Evolutionary conservation across 2,113 vertebrate genomes (phyloP).

Genomic region (Bolborhynchus lineola): DNA sequence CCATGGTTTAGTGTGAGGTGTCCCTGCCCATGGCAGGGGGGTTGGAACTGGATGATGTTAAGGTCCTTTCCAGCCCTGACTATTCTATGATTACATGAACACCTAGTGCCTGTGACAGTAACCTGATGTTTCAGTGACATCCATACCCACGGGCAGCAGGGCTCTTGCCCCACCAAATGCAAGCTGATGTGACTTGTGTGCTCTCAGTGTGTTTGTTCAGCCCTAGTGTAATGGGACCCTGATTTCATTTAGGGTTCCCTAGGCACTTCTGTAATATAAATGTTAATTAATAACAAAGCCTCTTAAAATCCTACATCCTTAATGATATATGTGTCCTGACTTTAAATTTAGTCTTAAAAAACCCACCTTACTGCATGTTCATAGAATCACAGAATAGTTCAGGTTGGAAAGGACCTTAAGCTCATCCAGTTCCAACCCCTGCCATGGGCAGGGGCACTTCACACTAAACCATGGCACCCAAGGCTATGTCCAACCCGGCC

Average conservation of each 20-base stretch:
- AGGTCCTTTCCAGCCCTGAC: neutral
- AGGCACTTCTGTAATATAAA: neutral
- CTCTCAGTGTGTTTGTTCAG: neutral
- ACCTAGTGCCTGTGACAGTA: neutral
- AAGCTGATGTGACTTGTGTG: neutral
- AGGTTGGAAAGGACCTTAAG: too few relatives aligned
- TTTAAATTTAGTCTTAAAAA: neutral
- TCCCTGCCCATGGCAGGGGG: neutral
- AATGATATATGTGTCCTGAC: neutral
- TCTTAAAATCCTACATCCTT: neutral
- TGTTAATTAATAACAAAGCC: neutral
- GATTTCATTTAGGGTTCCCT: neutral
- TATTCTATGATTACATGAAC: neutral
- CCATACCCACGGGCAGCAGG: fast-evolving
- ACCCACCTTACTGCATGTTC: neutral
- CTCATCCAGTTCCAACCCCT: too few relatives aligned
- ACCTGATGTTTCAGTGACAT: neutral
- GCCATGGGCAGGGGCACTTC: too few relatives aligned
- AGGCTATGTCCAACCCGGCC: too few relatives aligned
- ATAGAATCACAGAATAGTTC: too few relatives aligned
- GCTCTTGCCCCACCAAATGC: neutral
- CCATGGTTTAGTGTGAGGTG: too few relatives aligned
- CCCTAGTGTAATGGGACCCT: neutral
- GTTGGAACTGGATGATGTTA: neutral
- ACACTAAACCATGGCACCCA: too few relatives aligned